Evolutionary conservation across 2,797 vertebrate genomes (phyloP).

Genomic region (Picus viridis): DNA sequence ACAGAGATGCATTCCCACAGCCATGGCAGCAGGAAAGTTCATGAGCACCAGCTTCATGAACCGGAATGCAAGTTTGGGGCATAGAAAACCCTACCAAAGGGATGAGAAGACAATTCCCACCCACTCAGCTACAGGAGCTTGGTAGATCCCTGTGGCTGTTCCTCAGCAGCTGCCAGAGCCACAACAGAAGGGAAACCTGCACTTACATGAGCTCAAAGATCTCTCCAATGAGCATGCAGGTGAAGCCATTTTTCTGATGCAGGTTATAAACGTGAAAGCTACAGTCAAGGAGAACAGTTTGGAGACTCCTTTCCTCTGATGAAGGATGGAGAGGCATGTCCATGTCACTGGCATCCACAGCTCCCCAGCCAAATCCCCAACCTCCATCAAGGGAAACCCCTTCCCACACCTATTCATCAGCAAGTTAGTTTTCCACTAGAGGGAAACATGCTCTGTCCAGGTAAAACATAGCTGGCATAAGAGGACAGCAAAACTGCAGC

Average conservation of each 20-base stretch:
- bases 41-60: neutral
- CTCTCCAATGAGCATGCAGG: constrained; percentile 96
- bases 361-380: neutral
- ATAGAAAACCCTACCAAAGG: neutral
- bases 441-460: neutral
- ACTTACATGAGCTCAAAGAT: constrained; percentile 98
- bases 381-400: neutral
- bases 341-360: neutral
- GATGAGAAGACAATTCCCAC: neutral
- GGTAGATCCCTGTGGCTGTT: neutral
- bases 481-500: neutral
- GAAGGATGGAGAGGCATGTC: neutral
- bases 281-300: constrained; percentile 81
- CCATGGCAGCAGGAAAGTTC: neutral
- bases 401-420: neutral
- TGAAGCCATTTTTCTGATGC: constrained; percentile 99
- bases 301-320: neutral
- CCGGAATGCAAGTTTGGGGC: neutral
- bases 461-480: neutral
- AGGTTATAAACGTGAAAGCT: constrained; percentile 91
- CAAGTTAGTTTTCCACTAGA: neutral
- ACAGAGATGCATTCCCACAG: neutral
- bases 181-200: neutral
- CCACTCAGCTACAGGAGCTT: neutral
- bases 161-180: neutral